Evolutionary conservation across 2,797 vertebrate genomes (phyloP).

Genomic region (Eulemur rubriventer): DNA sequence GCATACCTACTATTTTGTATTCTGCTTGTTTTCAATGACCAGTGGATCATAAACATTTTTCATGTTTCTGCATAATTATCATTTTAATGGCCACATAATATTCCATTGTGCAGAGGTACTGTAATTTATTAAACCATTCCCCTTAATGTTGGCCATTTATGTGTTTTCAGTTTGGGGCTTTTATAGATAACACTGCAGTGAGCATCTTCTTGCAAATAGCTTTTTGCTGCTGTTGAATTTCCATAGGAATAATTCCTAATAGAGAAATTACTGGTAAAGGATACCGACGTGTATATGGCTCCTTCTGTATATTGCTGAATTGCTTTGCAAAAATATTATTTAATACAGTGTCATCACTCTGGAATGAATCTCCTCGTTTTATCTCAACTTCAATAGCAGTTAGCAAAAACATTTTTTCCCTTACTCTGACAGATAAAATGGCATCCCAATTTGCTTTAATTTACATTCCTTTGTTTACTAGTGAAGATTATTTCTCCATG

Average conservation of each 20-base stretch:
- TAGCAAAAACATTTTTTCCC: background rate
- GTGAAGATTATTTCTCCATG: background rate
- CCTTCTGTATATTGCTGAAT: conserved; percentile 33
- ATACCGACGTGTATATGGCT: conserved; percentile 16
- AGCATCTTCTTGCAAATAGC: conserved; percentile 67
- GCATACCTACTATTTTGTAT: conserved; percentile 42
- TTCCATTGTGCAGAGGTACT: conserved; percentile 76
- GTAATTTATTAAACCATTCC: conserved; percentile 79
- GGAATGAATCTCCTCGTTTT: conserved; percentile 13
- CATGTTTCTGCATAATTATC: conserved; percentile 77
- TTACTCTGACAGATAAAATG: conserved; percentile 44
- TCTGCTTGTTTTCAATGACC: conserved; percentile 71
- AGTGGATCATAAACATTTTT: conserved; percentile 74
- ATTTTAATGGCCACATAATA: conserved; percentile 80
- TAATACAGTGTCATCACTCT: conserved; percentile 29
- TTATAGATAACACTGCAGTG: conserved; percentile 70
- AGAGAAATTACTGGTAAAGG: conserved; percentile 61
- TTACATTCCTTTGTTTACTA: conserved; percentile 48
- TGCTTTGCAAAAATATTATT: conserved; percentile 57
- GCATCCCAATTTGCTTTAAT: conserved; percentile 45
- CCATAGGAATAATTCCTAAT: conserved; percentile 69
- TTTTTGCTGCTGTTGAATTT: conserved; percentile 66
- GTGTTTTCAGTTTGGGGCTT: conserved; percentile 67
- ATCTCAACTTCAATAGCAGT: conserved; percentile 4
- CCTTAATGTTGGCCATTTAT: conserved; percentile 76